phyloP scores from a whole-genome alignment of 92 coral and sea anemone species.

The Palythoa heliodiscus region DNA sequence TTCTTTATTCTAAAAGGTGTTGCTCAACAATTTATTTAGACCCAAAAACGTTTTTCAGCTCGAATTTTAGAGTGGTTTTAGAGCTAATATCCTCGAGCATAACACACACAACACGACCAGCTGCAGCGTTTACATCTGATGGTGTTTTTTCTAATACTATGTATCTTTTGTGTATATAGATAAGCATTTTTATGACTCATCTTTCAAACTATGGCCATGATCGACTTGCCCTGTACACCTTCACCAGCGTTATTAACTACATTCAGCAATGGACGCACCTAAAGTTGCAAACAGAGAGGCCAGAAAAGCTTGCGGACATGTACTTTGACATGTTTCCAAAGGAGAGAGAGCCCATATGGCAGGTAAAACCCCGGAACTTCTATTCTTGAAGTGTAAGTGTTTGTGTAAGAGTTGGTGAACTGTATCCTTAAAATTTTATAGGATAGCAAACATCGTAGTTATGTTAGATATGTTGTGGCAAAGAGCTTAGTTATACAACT shows the following conservation, averaged over 20 bases:
- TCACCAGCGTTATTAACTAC: conserved; percentile 75
- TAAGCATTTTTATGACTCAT: conserved; percentile 92
- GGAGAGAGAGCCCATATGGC: conserved; percentile 89
- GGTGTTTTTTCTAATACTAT: not conserved
- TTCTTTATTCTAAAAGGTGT: too few relatives aligned
- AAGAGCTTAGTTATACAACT: too few relatives aligned
- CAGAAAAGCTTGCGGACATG: conserved; percentile 78
- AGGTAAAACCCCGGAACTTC: conserved; percentile 50
- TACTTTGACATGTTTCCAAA: conserved; percentile 81
- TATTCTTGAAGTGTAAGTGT: not conserved
- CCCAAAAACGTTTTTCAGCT: too few relatives aligned
- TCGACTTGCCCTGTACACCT: conserved; percentile 88
- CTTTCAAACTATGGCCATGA: conserved; percentile 95
- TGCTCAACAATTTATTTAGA: too few relatives aligned
- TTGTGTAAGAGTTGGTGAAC: too few relatives aligned
- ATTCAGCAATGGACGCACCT: conserved; percentile 94
- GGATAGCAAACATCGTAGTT: too few relatives aligned
- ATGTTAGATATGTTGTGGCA: too few relatives aligned
- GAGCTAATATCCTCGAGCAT: too few relatives aligned
- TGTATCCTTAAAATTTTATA: too few relatives aligned
- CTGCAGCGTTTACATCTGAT: not conserved
- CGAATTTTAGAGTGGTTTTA: too few relatives aligned
- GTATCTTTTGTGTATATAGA: conserved; percentile 50
- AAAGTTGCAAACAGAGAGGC: conserved; percentile 83
- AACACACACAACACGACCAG: too few relatives aligned